These are phyloP conservation scores for Poliocrania exsul DNA, from an alignment of 2,797 vertebrate species.

Conservation along the genomic window DNA sequence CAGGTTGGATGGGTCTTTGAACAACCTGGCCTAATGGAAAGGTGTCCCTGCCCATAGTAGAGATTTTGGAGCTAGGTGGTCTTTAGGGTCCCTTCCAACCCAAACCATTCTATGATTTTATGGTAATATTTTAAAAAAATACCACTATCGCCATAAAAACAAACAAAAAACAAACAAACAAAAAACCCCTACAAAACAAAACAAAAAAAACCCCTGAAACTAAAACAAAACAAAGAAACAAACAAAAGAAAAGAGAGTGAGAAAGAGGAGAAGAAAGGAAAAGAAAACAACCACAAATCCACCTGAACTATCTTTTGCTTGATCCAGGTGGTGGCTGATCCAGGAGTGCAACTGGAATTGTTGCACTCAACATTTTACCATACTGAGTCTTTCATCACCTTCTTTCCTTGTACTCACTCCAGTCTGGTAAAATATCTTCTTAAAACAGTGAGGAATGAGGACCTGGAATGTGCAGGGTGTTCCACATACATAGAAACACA, in stretches of 20 bases:
- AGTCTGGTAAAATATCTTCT: background rate
- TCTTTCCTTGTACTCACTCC: fast-evolving
- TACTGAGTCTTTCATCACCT: background rate
- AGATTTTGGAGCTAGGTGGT: fast-evolving
- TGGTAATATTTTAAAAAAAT: background rate
- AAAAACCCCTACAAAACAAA: background rate
- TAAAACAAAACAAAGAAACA: background rate
- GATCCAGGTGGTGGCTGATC: background rate
- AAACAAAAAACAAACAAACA: too few relatives aligned
- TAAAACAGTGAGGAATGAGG: background rate
- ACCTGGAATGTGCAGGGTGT: background rate
- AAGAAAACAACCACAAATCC: background rate
- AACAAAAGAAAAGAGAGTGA: too few relatives aligned
- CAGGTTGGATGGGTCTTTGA: background rate
- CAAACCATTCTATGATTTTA: background rate
- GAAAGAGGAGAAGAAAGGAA: too few relatives aligned
- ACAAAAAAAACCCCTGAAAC: background rate
- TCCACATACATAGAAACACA: background rate
- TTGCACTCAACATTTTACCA: background rate
- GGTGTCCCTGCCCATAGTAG: background rate
- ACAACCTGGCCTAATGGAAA: background rate
- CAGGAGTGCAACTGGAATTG: background rate
- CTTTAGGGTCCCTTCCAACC: background rate
- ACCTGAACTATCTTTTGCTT: background rate
- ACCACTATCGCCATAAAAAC: too few relatives aligned